Evolutionary conservation across 1,140 invertebrate species (phyloP), one percentile per base, ranked within the genome.

Genomic region (Achatina immaculata): DNA sequence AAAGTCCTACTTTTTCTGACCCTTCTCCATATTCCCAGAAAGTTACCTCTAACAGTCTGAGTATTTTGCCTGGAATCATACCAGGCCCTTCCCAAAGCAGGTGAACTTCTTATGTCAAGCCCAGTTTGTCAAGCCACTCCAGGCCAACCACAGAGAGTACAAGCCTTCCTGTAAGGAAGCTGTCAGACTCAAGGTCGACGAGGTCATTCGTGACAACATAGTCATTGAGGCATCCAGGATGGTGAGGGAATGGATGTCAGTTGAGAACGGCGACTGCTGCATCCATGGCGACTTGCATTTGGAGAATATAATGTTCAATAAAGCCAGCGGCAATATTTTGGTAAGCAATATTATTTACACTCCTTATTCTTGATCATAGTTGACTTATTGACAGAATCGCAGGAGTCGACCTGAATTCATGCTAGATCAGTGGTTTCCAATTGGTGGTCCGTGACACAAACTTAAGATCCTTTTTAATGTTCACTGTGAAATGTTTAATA

Each of bases 281-380:
- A 78, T 78, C 76, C 76, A 78, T 36, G 76, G 76, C 1, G 76
- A 78, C 43, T 40, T 78, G 36, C 76, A 78, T 24, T 3, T 36
- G 62, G 38, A 51, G 19, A 36, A 48, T n/a, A n/a, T 76, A 1
- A 11, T 76, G 51, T 38, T n/a, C 21, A 76, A n/a, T 19, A 62
- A 28, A 1, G n/a, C 2, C 0, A 55, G 34, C 16, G 34, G 40
- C 9, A 43, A 40, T 24, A 28, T 76, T 2, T 40, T 55, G 74
- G 74, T 65, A 62, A 40, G 36, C 36, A 14, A 14, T 68, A 11
- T 16, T 38, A 51, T 14, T 11, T 51, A 51, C 11, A 51, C n/a
- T n/a, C n/a, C n/a, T n/a, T n/a, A n/a, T n/a, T n/a, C n/a, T n/a
- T n/a, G n/a, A n/a, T n/a, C n/a, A n/a, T n/a, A n/a, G n/a, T n/a